Base-by-base conservation (phyloP, 1,140 invertebrate genomes). In the Drosophila varians region DNA sequence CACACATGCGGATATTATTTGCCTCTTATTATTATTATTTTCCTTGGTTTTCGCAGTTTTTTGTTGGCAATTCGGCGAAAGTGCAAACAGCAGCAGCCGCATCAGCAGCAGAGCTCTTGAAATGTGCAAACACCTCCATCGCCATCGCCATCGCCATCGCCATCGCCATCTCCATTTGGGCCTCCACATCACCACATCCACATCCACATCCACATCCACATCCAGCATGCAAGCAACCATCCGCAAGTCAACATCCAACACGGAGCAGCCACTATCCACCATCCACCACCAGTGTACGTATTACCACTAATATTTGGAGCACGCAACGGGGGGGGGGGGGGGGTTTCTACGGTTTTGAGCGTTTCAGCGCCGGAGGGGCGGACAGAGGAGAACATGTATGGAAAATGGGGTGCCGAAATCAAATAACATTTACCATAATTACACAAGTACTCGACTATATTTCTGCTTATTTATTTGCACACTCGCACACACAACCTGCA, bases 371-470 rank as follows among this genome's bases (percentile, higher is more conserved):
- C n/a, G n/a, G n/a, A n/a, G n/a, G n/a, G n/a, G n/a, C n/a, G n/a
- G n/a, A n/a, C n/a, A n/a, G n/a, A n/a, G n/a, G n/a, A n/a, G n/a
- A n/a, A n/a, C n/a, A n/a, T 28, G n/a, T 11, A 31, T 31, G 5
- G 38, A 18, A 19, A 3, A 34, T 31, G 43, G 69, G 58, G 60
- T 64, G 51, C 31, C 56, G 38, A 74, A 74, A 74, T 74, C 71
- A 74, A 74, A 74, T 74, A 74, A 58, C 71, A 74, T 74, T 74
- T 74, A 51, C 58, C 53, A 55, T 74, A 74, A 74, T 74, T 74
- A 74, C 71, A 74, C 71, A 74, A 74, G 60, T 66, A 66, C 71
- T 74, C 71, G 62, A 74, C 71, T 74, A 74, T 65, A 56, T 74
- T 74, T 56, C 36, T 14, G 71, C 55, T 71, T 74, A 73, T 74